These are phyloP conservation scores for Cyanocitta stelleri DNA, from an alignment of 2,113 vertebrate species.

Conservation along the genomic window DNA sequence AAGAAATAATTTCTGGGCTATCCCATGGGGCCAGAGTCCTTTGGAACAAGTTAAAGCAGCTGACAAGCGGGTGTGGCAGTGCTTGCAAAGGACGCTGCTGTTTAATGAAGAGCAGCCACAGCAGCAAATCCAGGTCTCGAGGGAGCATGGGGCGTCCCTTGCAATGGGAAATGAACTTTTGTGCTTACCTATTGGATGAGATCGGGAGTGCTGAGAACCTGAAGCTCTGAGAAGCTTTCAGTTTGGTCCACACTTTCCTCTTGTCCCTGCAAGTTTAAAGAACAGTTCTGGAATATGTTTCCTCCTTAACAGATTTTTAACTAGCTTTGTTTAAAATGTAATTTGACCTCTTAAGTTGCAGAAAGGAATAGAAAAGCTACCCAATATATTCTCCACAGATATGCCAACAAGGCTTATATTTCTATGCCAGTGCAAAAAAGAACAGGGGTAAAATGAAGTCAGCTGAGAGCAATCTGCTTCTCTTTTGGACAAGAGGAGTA, in stretches of 20 bases:
- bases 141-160: background rate
- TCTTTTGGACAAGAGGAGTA: background rate
- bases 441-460: background rate
- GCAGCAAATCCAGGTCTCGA: background rate
- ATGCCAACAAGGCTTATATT: background rate
- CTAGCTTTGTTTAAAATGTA: background rate
- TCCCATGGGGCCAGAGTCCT: background rate
- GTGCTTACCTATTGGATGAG: background rate
- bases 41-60: background rate
- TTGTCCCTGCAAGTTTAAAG: background rate
- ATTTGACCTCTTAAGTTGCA: background rate
- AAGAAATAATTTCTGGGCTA: constrained; percentile 13
- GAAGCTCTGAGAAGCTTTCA: background rate
- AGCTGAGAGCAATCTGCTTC: background rate
- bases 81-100: background rate
- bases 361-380: background rate
- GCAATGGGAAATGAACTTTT: background rate
- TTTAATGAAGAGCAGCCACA: background rate
- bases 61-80: background rate
- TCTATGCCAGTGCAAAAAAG: background rate
- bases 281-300: background rate
- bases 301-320: background rate
- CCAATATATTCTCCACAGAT: background rate
- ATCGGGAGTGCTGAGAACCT: background rate
- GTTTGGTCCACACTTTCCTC: background rate